phyloP scores from a whole-genome alignment of 2,888 invertebrate species.

The Hybos culiciformis region DNA sequence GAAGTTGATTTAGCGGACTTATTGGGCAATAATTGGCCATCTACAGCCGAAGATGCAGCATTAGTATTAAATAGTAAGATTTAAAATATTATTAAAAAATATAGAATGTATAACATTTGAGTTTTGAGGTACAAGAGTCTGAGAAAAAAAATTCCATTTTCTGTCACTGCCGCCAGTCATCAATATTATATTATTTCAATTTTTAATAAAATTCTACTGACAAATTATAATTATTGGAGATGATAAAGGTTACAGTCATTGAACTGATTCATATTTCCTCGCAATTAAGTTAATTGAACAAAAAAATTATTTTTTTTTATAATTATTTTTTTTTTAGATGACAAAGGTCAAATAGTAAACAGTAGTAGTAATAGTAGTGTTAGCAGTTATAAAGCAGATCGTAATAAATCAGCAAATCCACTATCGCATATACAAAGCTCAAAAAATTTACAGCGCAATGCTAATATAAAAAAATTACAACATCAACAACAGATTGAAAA shows the following conservation, averaged over 20 bases:
- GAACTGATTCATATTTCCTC: constrained; percentile 12
- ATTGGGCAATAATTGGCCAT: constrained; percentile 30
- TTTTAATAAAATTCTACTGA: background rate
- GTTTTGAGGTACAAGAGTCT: too few relatives aligned
- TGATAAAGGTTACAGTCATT: constrained; percentile 8
- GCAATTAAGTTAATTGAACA: too few relatives aligned
- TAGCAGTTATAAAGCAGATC: constrained; percentile 24
- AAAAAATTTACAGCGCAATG: constrained; percentile 15
- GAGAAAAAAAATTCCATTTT: too few relatives aligned
- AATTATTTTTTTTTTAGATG: too few relatives aligned
- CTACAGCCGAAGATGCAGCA: constrained; percentile 28
- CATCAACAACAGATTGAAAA: background rate
- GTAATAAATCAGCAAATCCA: constrained; percentile 47
- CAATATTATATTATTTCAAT: too few relatives aligned
- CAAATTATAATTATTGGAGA: background rate
- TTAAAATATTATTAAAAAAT: too few relatives aligned
- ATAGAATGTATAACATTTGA: too few relatives aligned
- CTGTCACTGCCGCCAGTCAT: too few relatives aligned
- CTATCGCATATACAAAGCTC: constrained; percentile 43
- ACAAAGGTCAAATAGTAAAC: too few relatives aligned
- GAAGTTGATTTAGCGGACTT: constrained; percentile 29
- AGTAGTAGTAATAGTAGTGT: constrained; percentile 18
- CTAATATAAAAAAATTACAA: constrained; percentile 4
- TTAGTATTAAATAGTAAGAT: constrained; percentile 24
- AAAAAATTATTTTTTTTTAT: too few relatives aligned